Evolutionary conservation across 1,140 invertebrate species (phyloP), one percentile per base, ranked within the genome.

Genomic region (Danaus plexippus): DNA sequence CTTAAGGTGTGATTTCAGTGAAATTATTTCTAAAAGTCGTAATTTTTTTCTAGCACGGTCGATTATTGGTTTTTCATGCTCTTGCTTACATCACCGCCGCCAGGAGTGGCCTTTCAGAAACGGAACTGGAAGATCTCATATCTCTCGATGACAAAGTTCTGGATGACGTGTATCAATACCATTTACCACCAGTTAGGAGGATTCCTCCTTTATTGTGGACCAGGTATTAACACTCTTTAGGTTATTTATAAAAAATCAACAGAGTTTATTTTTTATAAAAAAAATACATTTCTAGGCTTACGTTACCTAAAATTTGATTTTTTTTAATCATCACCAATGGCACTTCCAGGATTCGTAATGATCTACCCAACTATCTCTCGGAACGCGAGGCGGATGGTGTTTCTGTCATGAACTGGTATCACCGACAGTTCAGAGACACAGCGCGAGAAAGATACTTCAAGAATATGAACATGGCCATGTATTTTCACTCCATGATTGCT

Each of bases 91-190:
- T 98, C 69, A 98, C 97, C 9, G 96, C 96, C 13, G 94, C 95
- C 0, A 94, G 96, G 73, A 97, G 94, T 57, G 97, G 97, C 1
- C 87, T 98, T 0, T 97, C 95, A 0, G 97, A 98, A 82, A 96
- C 95, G 0, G 97, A 98, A 77, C 85, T 98, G 0, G 97, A 98
- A 85, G 97, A 98, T 88, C 86, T 98, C 9, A 97, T 98, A 61
- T 98, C 96, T 0, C 74, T 98, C 48, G 97, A 98, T 70, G 96
- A 99, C 82, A 95, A 94, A 77, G 94, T 96, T 1, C 82, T 99
- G 46, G 98, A 99, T 73, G 98, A 99, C 73, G 97, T 99, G 0
- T 99, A 99, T 74, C 98, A 99, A 77, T 99, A 99, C 77, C 97
- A 99, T 89, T 90, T 99, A 73, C 97, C 97, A 1, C 97, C 97